Conservation (phyloP, 2,797 vertebrate species). For the Enteromius thamalakanensis region DNA sequence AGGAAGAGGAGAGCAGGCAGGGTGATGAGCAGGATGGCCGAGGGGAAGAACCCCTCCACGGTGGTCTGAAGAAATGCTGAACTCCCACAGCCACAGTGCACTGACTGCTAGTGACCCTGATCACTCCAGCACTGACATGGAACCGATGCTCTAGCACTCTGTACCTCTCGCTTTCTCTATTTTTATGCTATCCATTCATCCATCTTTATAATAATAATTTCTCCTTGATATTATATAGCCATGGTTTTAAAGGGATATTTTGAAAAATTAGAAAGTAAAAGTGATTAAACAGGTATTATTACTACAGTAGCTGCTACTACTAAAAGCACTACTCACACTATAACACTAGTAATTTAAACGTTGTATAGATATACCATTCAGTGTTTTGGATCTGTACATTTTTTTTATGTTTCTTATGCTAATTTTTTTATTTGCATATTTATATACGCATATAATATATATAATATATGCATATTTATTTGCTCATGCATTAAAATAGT, state of each 20-base stretch:
- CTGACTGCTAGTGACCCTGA: conserved; percentile 73
- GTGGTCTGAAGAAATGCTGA: conserved; percentile 74
- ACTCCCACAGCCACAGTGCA: conserved; percentile 77
- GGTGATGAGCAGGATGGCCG: conserved; percentile 47
- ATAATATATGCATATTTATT: not conserved
- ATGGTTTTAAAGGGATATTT: conserved; percentile 3
- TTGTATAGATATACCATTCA: not conserved
- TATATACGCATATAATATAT: too few species aligned
- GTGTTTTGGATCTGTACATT: not conserved
- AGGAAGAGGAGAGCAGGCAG: conserved; percentile 42
- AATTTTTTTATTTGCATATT: not conserved
- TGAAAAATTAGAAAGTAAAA: not conserved
- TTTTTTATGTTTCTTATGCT: not conserved
- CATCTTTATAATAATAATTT: conserved; percentile 19
- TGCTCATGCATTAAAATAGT: not conserved
- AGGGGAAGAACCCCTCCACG: conserved; percentile 75
- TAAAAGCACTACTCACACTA: not conserved
- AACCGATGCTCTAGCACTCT: conserved; percentile 65
- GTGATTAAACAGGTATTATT: not conserved
- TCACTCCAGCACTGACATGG: conserved; percentile 76
- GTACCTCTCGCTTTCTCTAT: not conserved
- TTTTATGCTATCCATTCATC: conserved; percentile 9
- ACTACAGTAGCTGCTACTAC: not conserved
- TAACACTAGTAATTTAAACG: too few species aligned
- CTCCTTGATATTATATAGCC: not conserved